Evolutionary conservation across 2,888 invertebrate species (phyloP), one percentile per base, ranked within the genome.

Genomic region (Helicoverpa assulta): DNA sequence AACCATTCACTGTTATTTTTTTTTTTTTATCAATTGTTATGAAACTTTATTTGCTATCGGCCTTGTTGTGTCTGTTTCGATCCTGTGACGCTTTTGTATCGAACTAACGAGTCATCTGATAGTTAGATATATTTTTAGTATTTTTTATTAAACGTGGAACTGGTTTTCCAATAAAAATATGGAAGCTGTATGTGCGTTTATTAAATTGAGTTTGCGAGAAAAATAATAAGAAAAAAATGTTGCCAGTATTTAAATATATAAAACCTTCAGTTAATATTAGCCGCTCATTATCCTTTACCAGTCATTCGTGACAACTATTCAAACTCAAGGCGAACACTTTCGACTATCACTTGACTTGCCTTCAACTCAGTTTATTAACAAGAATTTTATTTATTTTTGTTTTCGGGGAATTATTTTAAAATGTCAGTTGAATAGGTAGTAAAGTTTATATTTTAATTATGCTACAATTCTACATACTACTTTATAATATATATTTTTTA

Each of bases 321-420:
- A 62, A 33, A 7, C 60, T 40, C 77, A 79, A 79, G 78, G 78
- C n/a, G 0, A 65, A 14, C 0, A 62, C 78, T 80, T 76, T 69
- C 73, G 19, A 76, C 73, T 73, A 64, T 73, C 73, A 40, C 70
- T 69, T 67, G 60, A 51, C 55, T 62, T 26, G 16, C 78, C 80
- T 68, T 80, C 80, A 79, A 77, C 80, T 47, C 16, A 5, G 12
- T 10, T 52, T 56, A 59, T 26, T 67, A 57, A 12, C 63, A 67
- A 67, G 76, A 70, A 21, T 62, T 26, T 47, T 19, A 29, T 54
- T 57, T 12, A 26, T 16, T n/a, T 52, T 59, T 59, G 47, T 12
- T 19, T 67, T 43, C 7, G 59, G 29, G 16, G 21, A 61, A 51
- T 56, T 51, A 33, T 8, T 18, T n/a, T 21, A 8, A 51, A 76